These are phyloP conservation scores for Helobdella robusta DNA, from an alignment of 2,888 invertebrate genomes.

Conservation along the genomic window DNA sequence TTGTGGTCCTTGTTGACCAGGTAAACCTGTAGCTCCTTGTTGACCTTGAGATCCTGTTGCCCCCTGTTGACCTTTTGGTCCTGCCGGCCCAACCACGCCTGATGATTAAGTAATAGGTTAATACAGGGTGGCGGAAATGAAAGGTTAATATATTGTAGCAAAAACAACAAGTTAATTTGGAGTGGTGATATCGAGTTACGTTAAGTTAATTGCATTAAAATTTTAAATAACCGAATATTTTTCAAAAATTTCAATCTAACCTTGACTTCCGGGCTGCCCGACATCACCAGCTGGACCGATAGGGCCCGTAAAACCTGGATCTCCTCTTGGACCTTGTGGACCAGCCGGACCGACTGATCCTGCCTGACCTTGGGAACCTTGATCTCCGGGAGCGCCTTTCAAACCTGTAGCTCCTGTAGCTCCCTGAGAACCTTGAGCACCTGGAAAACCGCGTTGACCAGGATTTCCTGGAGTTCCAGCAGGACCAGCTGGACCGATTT, in stretches of 20 bases:
- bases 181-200: too few relatives aligned
- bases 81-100: too few relatives aligned
- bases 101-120: too few relatives aligned
- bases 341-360: constrained; percentile 27
- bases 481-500: constrained; percentile 14
- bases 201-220: too few relatives aligned
- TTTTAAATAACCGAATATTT: too few relatives aligned
- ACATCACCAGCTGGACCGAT: too few relatives aligned
- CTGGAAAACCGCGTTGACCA: constrained; percentile 23
- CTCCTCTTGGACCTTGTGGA: constrained; percentile 25
- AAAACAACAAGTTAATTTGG: too few relatives aligned
- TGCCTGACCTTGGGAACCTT: constrained; percentile 22
- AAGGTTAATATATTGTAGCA: too few relatives aligned
- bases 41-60: background rate
- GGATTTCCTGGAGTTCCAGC: constrained; percentile 14
- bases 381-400: constrained; percentile 24
- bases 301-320: background rate
- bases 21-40: background rate
- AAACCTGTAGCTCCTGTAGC: constrained; percentile 23
- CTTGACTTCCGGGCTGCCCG: too few relatives aligned
- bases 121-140: too few relatives aligned
- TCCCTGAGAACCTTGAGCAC: constrained; percentile 17
- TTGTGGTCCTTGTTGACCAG: background rate
- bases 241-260: too few relatives aligned
- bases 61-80: background rate